Conservation (phyloP, 2,888 invertebrate genomes). For the Trissonchulus latispiculum region DNA sequence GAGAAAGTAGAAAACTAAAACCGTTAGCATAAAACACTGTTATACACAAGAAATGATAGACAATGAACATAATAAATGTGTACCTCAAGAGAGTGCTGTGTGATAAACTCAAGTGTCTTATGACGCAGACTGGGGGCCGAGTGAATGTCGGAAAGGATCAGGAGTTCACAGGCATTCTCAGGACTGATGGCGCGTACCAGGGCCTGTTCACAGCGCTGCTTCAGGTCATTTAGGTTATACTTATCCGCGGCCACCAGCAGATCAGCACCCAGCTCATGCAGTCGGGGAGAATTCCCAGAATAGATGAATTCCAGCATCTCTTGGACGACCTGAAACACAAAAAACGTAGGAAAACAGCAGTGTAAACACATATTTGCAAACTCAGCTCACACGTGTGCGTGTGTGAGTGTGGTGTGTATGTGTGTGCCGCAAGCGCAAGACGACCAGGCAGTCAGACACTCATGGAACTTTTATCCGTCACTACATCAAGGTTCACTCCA, state of each 20-base stretch:
- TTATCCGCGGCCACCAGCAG: slow-evolving; percentile 43
- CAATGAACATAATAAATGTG: too few relatives aligned
- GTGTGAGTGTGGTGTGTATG: too few relatives aligned
- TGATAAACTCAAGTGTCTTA: slow-evolving; percentile 30
- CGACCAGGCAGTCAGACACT: too few relatives aligned
- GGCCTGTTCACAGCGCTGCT: slow-evolving; percentile 33
- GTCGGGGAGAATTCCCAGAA: slow-evolving; percentile 35
- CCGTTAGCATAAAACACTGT: too few relatives aligned
- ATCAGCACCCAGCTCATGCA: slow-evolving; percentile 39
- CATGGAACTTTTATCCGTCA: too few relatives aligned
- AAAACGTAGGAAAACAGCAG: too few relatives aligned
- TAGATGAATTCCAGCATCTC: slow-evolving; percentile 43
- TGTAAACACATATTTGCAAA: too few relatives aligned
- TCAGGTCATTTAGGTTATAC: slow-evolving; percentile 39
- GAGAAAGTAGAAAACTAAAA: too few relatives aligned
- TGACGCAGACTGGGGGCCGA: slow-evolving; percentile 32
- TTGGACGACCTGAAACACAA: slow-evolving; percentile 31
- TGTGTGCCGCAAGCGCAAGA: too few relatives aligned
- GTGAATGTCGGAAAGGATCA: slow-evolving; percentile 40
- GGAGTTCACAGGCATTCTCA: slow-evolving; percentile 39
- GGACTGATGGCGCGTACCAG: slow-evolving; percentile 34
- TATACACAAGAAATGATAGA: too few relatives aligned
- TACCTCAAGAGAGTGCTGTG: slow-evolving; percentile 9
- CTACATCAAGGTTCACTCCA: too few relatives aligned
- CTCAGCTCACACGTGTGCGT: too few relatives aligned